Evolutionary conservation across 1,140 invertebrate genomes (phyloP).

Genomic region (Trissolcus basalis): DNA sequence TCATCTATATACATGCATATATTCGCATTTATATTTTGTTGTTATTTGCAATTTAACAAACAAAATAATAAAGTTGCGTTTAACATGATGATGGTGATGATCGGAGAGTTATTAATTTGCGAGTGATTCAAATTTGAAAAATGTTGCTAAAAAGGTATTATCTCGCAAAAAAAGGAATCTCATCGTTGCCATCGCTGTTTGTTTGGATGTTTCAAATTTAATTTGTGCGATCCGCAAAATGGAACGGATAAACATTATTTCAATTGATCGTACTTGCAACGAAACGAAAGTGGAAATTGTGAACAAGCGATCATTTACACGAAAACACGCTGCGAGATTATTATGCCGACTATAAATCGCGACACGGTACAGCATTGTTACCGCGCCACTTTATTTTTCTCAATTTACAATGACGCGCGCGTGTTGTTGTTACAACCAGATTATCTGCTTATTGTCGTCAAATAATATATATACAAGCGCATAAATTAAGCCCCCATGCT

Average conservation of each 20-base stretch:
- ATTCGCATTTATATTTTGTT: too few species aligned
- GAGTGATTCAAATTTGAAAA: too few species aligned
- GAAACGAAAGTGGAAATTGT: slow-evolving; percentile 14
- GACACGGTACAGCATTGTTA: slow-evolving; percentile 10
- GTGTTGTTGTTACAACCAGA: slow-evolving; percentile 30
- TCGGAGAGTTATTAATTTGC: too few species aligned
- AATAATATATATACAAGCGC: slow-evolving; percentile 33
- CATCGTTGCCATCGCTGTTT: too few species aligned
- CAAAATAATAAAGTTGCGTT: too few species aligned
- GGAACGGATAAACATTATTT: slow-evolving; percentile 1
- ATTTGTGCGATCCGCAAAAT: background rate
- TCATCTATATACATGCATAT: too few species aligned
- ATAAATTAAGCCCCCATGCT: slow-evolving; percentile 43
- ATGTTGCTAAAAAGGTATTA: too few species aligned
- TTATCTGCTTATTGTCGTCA: slow-evolving; percentile 51
- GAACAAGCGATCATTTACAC: slow-evolving; percentile 36
- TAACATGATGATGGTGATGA: too few species aligned
- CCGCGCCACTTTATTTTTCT: slow-evolving; percentile 40
- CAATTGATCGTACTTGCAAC: slow-evolving; percentile 3
- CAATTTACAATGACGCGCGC: slow-evolving; percentile 28
- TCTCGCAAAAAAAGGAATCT: too few species aligned
- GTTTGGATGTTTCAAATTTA: too few species aligned
- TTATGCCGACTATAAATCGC: slow-evolving; percentile 43
- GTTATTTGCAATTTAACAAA: too few species aligned
- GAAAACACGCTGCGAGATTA: slow-evolving; percentile 25